Evolutionary conservation across 1,140 invertebrate genomes (phyloP).

Genomic region (Drosophila aff.): DNA sequence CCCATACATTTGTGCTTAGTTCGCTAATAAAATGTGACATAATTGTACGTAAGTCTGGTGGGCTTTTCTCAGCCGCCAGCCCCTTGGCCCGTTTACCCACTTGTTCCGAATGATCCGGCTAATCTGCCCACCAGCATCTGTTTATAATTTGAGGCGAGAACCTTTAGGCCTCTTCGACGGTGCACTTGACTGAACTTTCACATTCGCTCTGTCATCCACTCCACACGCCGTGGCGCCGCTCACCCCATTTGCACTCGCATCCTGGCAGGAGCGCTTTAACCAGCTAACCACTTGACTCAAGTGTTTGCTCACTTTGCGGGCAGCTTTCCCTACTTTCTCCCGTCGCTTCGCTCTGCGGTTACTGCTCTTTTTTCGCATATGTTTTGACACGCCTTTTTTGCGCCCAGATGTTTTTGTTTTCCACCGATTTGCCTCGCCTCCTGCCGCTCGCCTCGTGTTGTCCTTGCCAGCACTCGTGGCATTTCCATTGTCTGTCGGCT

Average conservation of each 20-base stretch:
- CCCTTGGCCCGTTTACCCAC: slow-evolving; percentile 43
- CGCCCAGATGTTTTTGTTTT: slow-evolving; percentile 55
- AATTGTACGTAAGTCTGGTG: slow-evolving; percentile 13
- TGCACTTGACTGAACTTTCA: slow-evolving; percentile 66
- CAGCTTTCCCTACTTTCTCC: slow-evolving; percentile 36
- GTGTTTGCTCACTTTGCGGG: slow-evolving; percentile 80
- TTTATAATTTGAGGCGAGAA: slow-evolving; percentile 41
- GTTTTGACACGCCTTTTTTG: slow-evolving; percentile 65
- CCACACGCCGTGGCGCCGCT: slow-evolving; percentile 15
- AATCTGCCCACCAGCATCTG: slow-evolving; percentile 49
- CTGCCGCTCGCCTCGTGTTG: slow-evolving; percentile 9
- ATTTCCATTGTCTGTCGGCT: slow-evolving; percentile 63
- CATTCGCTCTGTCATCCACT: slow-evolving; percentile 44
- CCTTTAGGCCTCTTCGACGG: slow-evolving; percentile 42
- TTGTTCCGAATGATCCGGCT: slow-evolving; percentile 34
- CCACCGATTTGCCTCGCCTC: slow-evolving; percentile 22
- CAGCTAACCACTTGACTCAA: slow-evolving; percentile 74
- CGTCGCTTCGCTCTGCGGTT: slow-evolving; percentile 50
- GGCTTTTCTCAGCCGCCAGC: slow-evolving; percentile 6
- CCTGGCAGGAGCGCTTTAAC: slow-evolving; percentile 52
- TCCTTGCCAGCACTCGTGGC: slow-evolving; percentile 7
- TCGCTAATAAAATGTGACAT: slow-evolving; percentile 1
- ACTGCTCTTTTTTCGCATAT: slow-evolving; percentile 64
- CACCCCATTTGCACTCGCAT: slow-evolving; percentile 8
- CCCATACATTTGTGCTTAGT: background rate